Evolutionary conservation across 2,797 vertebrate genomes (phyloP).

Genomic region (Neosilurus mollespiculum): DNA sequence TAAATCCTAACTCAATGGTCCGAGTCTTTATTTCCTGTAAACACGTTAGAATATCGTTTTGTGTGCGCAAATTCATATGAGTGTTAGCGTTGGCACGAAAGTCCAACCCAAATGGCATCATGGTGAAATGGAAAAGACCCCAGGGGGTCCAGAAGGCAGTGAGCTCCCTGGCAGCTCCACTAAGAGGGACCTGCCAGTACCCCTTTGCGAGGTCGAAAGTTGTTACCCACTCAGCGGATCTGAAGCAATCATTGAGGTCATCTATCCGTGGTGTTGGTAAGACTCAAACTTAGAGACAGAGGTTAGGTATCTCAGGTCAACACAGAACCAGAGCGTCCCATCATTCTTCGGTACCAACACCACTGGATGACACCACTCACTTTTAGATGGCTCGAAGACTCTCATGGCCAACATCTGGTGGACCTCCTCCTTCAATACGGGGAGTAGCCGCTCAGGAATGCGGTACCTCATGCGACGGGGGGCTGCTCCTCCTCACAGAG

Average conservation of each 20-base stretch:
- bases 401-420: background rate
- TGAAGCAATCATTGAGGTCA: background rate
- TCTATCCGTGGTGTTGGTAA: background rate
- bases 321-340: background rate
- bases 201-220: background rate
- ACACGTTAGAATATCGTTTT: too few relatives aligned
- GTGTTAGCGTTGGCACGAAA: too few relatives aligned
- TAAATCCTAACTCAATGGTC: too few relatives aligned
- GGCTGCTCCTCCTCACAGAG: too few relatives aligned
- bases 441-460: background rate
- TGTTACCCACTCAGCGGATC: background rate
- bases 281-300: background rate
- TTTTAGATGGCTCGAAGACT: background rate
- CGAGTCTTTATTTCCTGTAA: too few relatives aligned
- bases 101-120: background rate
- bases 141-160: background rate
- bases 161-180: background rate
- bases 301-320: background rate
- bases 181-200: background rate
- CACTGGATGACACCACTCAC: background rate
- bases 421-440: background rate
- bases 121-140: background rate
- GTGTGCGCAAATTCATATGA: too few relatives aligned
- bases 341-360: background rate
- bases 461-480: background rate